phyloP scores from a whole-genome alignment of 2,797 vertebrate species.

The Zalophus californianus region DNA sequence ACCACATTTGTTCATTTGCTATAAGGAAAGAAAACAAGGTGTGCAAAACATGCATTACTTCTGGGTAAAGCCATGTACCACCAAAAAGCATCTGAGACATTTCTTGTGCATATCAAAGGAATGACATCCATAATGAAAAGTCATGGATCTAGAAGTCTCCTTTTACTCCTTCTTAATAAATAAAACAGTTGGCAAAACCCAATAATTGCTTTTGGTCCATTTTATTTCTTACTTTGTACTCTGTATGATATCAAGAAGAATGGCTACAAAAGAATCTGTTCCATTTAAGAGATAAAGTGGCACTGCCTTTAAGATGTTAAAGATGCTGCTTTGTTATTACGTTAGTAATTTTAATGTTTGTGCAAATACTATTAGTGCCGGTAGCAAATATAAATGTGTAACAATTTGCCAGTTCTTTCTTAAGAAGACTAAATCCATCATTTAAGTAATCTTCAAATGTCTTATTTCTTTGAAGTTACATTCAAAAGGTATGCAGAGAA shows the following conservation, averaged over 20 bases:
- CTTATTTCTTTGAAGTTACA: slow-evolving; percentile 70
- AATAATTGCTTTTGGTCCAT: slow-evolving; percentile 68
- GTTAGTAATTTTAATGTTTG: slow-evolving; percentile 62
- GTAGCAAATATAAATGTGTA: neutral
- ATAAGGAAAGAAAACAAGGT: neutral
- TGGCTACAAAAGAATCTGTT: slow-evolving; percentile 23
- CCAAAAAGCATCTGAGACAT: neutral
- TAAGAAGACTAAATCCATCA: slow-evolving; percentile 63
- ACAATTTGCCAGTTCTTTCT: slow-evolving; percentile 26
- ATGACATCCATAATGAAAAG: slow-evolving; percentile 21
- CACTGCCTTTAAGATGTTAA: slow-evolving; percentile 15
- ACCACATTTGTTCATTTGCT: neutral
- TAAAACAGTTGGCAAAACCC: slow-evolving; percentile 52
- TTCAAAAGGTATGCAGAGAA: slow-evolving; percentile 74
- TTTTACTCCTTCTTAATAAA: neutral
- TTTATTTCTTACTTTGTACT: slow-evolving; percentile 74
- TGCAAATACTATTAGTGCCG: slow-evolving; percentile 40
- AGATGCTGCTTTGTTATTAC: slow-evolving; percentile 46
- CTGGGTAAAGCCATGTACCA: neutral
- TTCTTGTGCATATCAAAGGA: neutral
- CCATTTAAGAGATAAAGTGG: slow-evolving; percentile 48
- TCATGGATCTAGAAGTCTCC: slow-evolving; percentile 25
- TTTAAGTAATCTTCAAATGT: slow-evolving; percentile 55
- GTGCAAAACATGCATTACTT: neutral
- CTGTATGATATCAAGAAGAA: slow-evolving; percentile 20